These are phyloP conservation scores for Ectobius pallidus DNA, from an alignment of 2,888 invertebrate genomes.

Conservation along the genomic window DNA sequence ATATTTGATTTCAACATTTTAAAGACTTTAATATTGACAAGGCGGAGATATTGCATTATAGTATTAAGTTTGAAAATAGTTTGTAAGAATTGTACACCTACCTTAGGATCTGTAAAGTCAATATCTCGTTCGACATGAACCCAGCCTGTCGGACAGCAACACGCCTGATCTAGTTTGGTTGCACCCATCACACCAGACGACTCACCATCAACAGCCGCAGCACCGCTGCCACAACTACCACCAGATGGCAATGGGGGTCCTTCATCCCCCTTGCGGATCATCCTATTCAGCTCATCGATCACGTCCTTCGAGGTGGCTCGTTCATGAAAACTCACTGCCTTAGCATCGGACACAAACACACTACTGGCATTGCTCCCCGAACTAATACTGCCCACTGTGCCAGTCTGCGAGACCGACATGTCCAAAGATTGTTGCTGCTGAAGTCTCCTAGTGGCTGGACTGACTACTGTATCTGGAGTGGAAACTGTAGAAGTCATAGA, in stretches of 20 bases:
- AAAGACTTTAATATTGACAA: too few species aligned
- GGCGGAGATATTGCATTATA: too few species aligned
- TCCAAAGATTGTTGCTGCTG: slow-evolving; percentile 19
- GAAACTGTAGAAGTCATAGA: slow-evolving; percentile 70
- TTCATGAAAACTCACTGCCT: slow-evolving; percentile 72
- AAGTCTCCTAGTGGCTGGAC: slow-evolving; percentile 48
- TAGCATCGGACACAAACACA: slow-evolving; percentile 58
- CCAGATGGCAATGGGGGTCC: slow-evolving; percentile 43
- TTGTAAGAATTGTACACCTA: too few species aligned
- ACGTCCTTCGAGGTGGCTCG: slow-evolving; percentile 77
- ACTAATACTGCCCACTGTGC: background rate
- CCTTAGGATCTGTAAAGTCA: slow-evolving; percentile 80
- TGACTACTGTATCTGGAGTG: slow-evolving; percentile 73
- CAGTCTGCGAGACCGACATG: slow-evolving; percentile 7
- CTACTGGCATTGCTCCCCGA: slow-evolving; percentile 52
- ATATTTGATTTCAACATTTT: too few species aligned
- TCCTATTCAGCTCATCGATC: slow-evolving; percentile 74
- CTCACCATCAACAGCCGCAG: slow-evolving; percentile 45
- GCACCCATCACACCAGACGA: slow-evolving; percentile 43
- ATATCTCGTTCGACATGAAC: slow-evolving; percentile 78
- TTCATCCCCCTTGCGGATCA: slow-evolving; percentile 64
- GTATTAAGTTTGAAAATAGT: too few species aligned
- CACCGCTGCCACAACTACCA: background rate
- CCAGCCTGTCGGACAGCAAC: slow-evolving; percentile 78
- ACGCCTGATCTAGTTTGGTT: slow-evolving; percentile 64